A percentile compares a stretch with the other conserved stretches of the same genome.
Evolutionary conservation across 2,797 vertebrate species (phyloP).

Genomic region (Gallinago solitaria): DNA sequence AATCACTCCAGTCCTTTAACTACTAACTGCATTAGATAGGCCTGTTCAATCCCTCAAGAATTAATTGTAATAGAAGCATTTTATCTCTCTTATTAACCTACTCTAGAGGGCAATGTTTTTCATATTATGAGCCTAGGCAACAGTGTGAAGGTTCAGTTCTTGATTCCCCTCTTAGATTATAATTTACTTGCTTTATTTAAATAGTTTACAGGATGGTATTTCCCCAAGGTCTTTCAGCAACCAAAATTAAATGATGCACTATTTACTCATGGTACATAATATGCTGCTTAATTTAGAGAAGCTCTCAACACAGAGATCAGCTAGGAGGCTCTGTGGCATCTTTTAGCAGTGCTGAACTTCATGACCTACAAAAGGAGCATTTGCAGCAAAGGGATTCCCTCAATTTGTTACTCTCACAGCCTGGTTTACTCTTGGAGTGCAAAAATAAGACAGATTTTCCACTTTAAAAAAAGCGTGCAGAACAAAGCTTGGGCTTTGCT

Average conservation of each 20-base stretch:
- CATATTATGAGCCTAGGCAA: not conserved
- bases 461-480: not conserved
- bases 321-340: not conserved
- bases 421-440: not conserved
- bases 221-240: not conserved
- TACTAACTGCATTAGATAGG: not conserved
- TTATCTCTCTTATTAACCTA: not conserved
- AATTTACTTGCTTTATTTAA: not conserved
- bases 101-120: not conserved
- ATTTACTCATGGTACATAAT: not conserved
- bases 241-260: constrained; percentile 15
- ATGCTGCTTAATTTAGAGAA: constrained; percentile 25
- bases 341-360: not conserved
- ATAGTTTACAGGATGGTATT: not conserved
- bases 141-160: not conserved
- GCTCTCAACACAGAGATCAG: not conserved
- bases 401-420: not conserved
- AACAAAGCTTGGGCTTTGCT: not conserved
- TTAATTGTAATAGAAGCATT: not conserved
- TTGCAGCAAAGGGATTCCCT: not conserved
- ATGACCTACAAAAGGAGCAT: not conserved
- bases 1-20: not conserved
- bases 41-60: not conserved
- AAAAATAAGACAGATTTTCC: not conserved
- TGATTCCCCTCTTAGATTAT: not conserved